These are phyloP conservation scores for Emydura subglobosa DNA, from an alignment of 2,113 vertebrate species.

Conservation along the genomic window DNA sequence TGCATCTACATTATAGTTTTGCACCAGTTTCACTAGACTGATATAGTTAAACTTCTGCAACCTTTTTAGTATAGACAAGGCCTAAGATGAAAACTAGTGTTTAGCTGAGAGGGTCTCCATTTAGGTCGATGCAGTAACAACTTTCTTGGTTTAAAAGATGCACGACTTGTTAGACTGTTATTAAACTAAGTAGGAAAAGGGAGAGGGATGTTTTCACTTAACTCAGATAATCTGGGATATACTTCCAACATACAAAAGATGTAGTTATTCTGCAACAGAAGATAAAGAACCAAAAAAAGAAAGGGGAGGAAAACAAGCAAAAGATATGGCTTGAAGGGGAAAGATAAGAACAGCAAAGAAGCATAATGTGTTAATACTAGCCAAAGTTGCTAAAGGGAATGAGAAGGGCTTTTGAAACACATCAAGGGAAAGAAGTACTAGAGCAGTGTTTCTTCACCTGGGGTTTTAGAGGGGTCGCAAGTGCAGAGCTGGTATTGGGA, in stretches of 20 bases:
- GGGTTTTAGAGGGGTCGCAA: too few relatives aligned
- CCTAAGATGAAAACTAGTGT: background rate
- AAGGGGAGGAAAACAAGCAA: background rate
- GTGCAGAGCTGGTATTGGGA: too few relatives aligned
- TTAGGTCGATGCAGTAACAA: background rate
- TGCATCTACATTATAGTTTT: background rate
- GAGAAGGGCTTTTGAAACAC: constrained; percentile 12
- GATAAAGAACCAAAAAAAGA: background rate
- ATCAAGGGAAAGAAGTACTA: constrained; percentile 25
- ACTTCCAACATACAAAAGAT: background rate
- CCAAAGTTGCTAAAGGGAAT: background rate
- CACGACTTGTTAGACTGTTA: background rate
- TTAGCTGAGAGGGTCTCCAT: background rate
- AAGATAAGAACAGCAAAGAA: background rate
- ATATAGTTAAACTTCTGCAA: background rate
- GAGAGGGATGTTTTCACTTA: background rate
- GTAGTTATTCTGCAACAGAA: constrained; percentile 10
- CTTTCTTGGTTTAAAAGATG: background rate
- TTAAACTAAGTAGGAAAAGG: background rate
- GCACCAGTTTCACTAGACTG: background rate
- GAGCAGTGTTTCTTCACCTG: too few relatives aligned
- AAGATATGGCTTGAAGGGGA: background rate
- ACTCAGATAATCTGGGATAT: background rate
- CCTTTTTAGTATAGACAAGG: background rate
- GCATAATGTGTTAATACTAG: background rate